These are phyloP conservation scores for Bucco capensis DNA, from an alignment of 2,113 vertebrate species.

Conservation along the genomic window DNA sequence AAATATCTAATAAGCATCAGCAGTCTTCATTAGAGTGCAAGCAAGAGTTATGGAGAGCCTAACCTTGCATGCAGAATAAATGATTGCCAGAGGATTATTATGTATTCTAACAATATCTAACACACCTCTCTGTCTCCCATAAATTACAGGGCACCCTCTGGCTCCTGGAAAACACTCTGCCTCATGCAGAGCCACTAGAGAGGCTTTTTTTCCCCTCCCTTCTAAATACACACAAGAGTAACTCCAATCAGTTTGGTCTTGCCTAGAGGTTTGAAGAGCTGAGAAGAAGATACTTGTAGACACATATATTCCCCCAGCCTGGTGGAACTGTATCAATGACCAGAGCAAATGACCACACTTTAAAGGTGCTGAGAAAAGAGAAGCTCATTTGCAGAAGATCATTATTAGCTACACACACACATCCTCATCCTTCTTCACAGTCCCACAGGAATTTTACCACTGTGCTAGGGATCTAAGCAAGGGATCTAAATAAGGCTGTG, in stretches of 20 bases:
- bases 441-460: not conserved
- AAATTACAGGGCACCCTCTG: slow-evolving; percentile 60
- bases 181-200: not conserved
- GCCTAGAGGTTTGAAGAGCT: not conserved
- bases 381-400: not conserved
- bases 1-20: slow-evolving; percentile 63
- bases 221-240: slow-evolving; percentile 5
- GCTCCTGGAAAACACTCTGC: not conserved
- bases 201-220: not conserved
- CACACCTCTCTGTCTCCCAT: slow-evolving; percentile 64
- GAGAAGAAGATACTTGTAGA: not conserved
- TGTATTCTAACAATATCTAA: slow-evolving; percentile 66
- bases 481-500: no score
- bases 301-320: not conserved
- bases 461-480: no score
- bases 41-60: slow-evolving; percentile 68
- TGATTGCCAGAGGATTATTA: slow-evolving; percentile 63
- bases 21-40: slow-evolving; percentile 51
- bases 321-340: slow-evolving; percentile 27
- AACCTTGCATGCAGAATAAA: slow-evolving; percentile 63
- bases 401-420: not conserved
- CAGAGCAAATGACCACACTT: slow-evolving; percentile 11
- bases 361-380: not conserved
- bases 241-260: slow-evolving; percentile 2
- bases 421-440: not conserved